phyloP scores from a whole-genome alignment of 2,113 vertebrate genomes.

The Paradoxurus hermaphroditus region DNA sequence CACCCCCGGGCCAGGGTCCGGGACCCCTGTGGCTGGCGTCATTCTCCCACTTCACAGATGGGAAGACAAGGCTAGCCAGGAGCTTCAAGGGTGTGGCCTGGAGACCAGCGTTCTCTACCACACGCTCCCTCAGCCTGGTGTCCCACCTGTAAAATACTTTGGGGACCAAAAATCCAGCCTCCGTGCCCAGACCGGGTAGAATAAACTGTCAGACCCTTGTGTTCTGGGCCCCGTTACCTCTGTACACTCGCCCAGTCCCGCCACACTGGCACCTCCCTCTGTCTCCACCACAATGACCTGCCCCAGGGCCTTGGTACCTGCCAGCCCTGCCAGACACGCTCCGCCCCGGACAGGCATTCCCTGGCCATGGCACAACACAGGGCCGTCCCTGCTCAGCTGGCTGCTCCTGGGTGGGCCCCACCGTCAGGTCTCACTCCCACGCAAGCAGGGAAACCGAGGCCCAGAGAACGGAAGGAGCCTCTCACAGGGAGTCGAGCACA shows the following conservation, averaged over 20 bases:
- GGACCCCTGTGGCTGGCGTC: background rate
- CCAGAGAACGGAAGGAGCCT: background rate
- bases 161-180: background rate
- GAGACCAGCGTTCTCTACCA: background rate
- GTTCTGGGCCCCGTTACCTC: background rate
- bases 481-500: background rate
- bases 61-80: background rate
- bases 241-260: accelerated
- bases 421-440: background rate
- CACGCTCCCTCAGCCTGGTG: no score
- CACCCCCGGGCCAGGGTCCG: background rate
- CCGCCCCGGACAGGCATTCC: background rate
- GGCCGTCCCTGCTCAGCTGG: no score
- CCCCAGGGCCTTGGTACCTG: background rate
- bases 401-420: background rate
- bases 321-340: background rate
- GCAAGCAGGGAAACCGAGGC: background rate
- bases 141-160: background rate
- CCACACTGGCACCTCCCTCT: background rate
- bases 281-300: background rate
- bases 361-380: background rate
- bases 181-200: background rate
- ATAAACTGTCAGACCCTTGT: no score
- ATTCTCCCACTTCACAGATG: background rate
- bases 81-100: background rate